Evolutionary conservation across 2,888 invertebrate genomes (phyloP).

Genomic region (Elegia similella): DNA sequence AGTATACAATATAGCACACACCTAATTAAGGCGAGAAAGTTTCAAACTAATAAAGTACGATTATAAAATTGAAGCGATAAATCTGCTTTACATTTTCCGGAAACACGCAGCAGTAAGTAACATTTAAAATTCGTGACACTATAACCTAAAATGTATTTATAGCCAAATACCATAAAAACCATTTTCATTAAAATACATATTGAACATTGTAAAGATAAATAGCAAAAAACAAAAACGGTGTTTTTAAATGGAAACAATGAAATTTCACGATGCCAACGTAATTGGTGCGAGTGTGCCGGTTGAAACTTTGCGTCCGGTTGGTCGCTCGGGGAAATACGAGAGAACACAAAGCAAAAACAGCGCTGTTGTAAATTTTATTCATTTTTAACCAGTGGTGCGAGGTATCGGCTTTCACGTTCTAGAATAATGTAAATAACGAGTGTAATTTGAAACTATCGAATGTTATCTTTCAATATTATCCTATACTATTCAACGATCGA

Average conservation of each 20-base stretch:
- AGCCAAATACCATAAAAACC: background rate
- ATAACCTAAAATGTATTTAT: no score
- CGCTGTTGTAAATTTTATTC: constrained; percentile 13
- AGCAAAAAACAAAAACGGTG: background rate
- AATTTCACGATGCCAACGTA: constrained; percentile 12
- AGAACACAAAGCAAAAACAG: constrained; percentile 15
- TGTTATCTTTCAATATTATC: no score
- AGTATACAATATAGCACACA: no score
- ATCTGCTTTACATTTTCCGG: no score
- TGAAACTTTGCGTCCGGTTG: constrained; percentile 11
- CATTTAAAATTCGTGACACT: no score
- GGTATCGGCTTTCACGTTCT: background rate
- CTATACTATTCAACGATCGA: no score
- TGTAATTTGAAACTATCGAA: no score
- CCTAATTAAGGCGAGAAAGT: no score
- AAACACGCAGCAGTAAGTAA: no score
- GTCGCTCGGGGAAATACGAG: constrained; percentile 8
- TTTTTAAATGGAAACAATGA: constrained; percentile 14
- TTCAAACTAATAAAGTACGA: no score
- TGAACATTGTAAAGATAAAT: background rate
- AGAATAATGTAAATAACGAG: background rate
- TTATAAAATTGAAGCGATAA: no score
- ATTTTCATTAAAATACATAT: background rate
- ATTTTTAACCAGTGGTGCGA: constrained; percentile 3
- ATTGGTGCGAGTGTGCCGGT: constrained; percentile 9